Evolutionary conservation across 1,140 invertebrate genomes (phyloP), one percentile per base, ranked within the genome.

Genomic region (Bombus superbus): DNA sequence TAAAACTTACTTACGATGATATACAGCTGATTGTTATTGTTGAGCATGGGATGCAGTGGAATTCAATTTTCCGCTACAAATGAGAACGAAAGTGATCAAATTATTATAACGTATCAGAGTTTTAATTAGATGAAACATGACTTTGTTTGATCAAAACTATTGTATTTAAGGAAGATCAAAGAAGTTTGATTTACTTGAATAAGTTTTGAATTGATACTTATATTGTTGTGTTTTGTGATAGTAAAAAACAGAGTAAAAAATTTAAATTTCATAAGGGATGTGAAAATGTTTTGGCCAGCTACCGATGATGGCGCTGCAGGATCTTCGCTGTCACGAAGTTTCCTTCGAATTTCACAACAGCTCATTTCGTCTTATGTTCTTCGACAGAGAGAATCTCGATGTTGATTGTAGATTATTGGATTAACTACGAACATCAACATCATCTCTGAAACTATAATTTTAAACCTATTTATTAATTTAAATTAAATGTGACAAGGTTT

Each of bases 341-440:
- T 80, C 68, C 18, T 85, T 85, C 32, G 68, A 85, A 85, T 72
- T 72, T 85, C 83, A 79, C 83, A 40, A 75, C 79, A 9, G 71
- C 38, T 75, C 84, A 82, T 38, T 86, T 62, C 22, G 84, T 75
- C 71, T 69, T 59, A 82, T 28, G 72, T 82, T 80, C 83, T 79
- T 57, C 68, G 15, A 57, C 68, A n/a, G 42, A n/a, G 44, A 80
- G 76, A 72, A 44, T 22, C 47, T 15, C 28, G 38, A 78, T 47
- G 40, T 69, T 28, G 2, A 44, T 32, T 40, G 6, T 4, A 8
- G 35, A 68, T 13, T 10, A 32, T 35, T 42, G 10, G 13, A 68
- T n/a, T 57, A 25, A 40, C 4, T 10, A n/a, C 0, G 28, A 40
- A 53, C 2, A 18, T n/a, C 35, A 44, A 59, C n/a, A 11, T 8